These are phyloP conservation scores for Ypsolopha scabrella DNA, from an alignment of 2,888 invertebrate genomes.

Conservation along the genomic window DNA sequence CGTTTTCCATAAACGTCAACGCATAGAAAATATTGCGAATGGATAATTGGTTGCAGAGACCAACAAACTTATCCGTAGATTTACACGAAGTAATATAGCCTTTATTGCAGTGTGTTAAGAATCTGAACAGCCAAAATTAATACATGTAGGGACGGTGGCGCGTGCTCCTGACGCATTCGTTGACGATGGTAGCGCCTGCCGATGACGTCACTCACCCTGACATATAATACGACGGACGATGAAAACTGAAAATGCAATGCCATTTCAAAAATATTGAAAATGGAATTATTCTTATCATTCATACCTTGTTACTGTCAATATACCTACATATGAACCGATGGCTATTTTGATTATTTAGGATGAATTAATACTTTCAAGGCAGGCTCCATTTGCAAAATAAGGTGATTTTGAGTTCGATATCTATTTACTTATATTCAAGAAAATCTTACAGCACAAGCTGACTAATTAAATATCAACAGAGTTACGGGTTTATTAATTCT, in stretches of 20 bases:
- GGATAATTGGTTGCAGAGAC: conserved; percentile 51
- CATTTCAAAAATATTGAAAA: conserved; percentile 15
- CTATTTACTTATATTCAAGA: no score
- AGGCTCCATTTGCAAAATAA: no score
- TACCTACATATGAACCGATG: no score
- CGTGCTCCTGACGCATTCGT: conserved; percentile 36
- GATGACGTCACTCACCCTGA: conserved; percentile 47
- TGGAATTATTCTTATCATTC: not conserved
- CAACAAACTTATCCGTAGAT: no score
- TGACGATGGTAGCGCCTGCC: conserved; percentile 32
- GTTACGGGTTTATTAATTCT: no score
- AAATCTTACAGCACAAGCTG: no score
- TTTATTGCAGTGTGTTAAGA: not conserved
- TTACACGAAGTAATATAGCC: not conserved
- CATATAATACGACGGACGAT: conserved; percentile 60
- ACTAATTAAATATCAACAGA: no score
- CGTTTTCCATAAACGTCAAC: conserved; percentile 45
- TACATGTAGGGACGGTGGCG: conserved; percentile 23
- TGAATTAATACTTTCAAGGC: no score
- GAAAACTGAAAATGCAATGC: conserved; percentile 34
- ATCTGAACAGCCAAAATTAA: not conserved
- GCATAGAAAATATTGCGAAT: conserved; percentile 65
- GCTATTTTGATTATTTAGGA: no score
- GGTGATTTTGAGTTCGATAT: no score
- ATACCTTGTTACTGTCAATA: not conserved